These are phyloP conservation scores for Pipistrellus kuhlii DNA, from an alignment of 2,797 vertebrate genomes.

Conservation along the genomic window DNA sequence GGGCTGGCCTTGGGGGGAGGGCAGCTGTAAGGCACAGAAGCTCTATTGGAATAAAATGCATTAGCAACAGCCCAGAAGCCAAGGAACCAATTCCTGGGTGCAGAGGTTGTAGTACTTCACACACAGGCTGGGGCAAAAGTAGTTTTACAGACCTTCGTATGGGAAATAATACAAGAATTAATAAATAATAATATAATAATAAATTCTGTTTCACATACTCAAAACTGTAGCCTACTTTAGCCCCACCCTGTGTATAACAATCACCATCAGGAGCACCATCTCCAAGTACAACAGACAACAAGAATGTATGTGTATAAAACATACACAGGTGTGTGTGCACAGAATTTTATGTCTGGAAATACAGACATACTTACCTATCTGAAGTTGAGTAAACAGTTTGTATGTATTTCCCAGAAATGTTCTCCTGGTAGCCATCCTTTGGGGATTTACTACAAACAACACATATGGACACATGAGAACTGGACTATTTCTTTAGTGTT, in stretches of 20 bases:
- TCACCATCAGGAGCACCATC: neutral
- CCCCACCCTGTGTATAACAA: neutral
- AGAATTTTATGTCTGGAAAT: neutral
- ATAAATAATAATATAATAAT: too few relatives aligned
- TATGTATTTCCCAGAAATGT: slow-evolving; percentile 87
- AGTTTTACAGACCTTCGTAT: neutral
- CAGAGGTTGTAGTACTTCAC: neutral
- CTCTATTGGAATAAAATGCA: neutral
- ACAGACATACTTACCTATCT: slow-evolving; percentile 89
- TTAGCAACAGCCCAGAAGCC: neutral
- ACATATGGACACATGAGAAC: neutral
- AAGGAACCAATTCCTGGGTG: neutral
- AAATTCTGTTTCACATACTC: neutral
- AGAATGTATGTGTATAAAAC: neutral
- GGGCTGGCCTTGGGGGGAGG: neutral
- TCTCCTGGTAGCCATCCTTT: slow-evolving; percentile 82
- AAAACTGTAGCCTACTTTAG: neutral
- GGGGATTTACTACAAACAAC: slow-evolving; percentile 83
- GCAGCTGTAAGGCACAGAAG: neutral
- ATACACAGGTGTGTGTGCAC: neutral
- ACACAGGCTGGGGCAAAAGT: neutral
- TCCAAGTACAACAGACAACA: neutral
- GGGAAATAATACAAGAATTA: neutral
- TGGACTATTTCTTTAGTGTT: neutral
- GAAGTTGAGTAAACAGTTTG: slow-evolving; percentile 91